Evolutionary conservation across 2,113 vertebrate species (phyloP).

Genomic region (Lepisosteus osseus): DNA sequence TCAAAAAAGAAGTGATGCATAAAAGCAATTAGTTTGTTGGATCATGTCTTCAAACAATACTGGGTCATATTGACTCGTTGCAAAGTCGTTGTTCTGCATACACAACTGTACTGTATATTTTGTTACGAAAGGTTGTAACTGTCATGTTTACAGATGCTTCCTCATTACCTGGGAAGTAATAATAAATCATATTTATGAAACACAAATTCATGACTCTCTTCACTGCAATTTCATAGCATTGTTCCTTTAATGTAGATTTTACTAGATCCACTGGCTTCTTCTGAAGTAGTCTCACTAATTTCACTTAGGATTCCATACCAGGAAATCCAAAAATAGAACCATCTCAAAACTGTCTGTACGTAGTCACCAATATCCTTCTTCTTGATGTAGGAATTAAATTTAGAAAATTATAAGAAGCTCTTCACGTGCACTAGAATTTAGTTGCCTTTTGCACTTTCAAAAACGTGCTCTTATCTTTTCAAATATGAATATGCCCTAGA

Average conservation of each 20-base stretch:
- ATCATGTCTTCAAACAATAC: slow-evolving; percentile 39
- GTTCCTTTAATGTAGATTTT: not conserved
- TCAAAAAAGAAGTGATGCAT: slow-evolving; percentile 12
- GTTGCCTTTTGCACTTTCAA: too few relatives aligned
- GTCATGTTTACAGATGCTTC: slow-evolving; percentile 26
- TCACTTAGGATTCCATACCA: not conserved
- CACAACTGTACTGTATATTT: slow-evolving; percentile 37
- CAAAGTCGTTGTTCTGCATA: slow-evolving; percentile 30
- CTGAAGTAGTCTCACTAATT: too few relatives aligned
- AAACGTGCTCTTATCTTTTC: too few relatives aligned
- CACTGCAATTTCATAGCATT: not conserved
- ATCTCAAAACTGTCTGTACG: not conserved
- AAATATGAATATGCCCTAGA: too few relatives aligned
- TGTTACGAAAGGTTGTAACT: slow-evolving; percentile 34
- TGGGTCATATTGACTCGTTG: slow-evolving; percentile 73
- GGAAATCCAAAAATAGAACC: not conserved
- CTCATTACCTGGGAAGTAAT: slow-evolving; percentile 17
- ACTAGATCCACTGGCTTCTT: not conserved
- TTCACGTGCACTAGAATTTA: too few relatives aligned
- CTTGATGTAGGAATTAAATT: too few relatives aligned
- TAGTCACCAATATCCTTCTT: too few relatives aligned
- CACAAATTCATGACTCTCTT: not conserved
- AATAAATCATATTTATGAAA: slow-evolving; percentile 47
- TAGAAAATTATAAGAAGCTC: too few relatives aligned
- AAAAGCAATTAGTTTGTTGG: slow-evolving; percentile 11